Evolutionary conservation across 2,113 vertebrate species (phyloP), one percentile per base, ranked within the genome.

Genomic region (Emydura subglobosa): DNA sequence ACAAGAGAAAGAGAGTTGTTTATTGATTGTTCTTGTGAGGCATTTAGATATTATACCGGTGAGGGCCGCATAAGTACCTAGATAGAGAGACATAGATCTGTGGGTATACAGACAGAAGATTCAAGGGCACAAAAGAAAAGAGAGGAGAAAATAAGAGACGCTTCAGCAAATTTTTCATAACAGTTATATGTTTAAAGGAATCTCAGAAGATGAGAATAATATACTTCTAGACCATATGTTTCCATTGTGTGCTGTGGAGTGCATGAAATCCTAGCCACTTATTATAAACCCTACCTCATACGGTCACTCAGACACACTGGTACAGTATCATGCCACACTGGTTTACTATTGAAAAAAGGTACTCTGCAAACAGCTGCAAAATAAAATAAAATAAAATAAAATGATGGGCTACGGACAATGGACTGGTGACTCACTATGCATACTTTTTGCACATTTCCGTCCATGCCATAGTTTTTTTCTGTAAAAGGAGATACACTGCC

Each of bases 161-260:
- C 31, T 91, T 85, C 61, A 90, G 87, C n/a, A 89, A 91, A 94
- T 87, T 94, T 61, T 10, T 19, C n/a, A 57, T n/a, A 94, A 85
- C 54, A 57, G 83, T 22, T 76, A 55, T 79, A 87, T 14, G 22
- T 82, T 81, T 92, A 78, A 91, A 78, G 84, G 91, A 44, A 22
- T 76, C 22, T 76, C 22, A 79, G 82, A 83, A 42, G 87, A 94
- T 39, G 22, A 76, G 87, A 91, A 87, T 55, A 91, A 79, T 25
- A 61, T 47, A 42, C 47, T 86, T 84, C 82, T 24, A 21, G 72
- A 74, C 82, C 74, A 86, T 72, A 39, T 90, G 7, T 93, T 95
- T 76, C 83, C 11, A 85, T 14, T 59, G 72, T 90, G 53, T 83
- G n/a, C 85, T 68, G 42, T 0, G 1, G 78, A 90, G 82, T 29